Conservation (phyloP, 2,113 vertebrate genomes). For the Leptocoma aspasia region DNA sequence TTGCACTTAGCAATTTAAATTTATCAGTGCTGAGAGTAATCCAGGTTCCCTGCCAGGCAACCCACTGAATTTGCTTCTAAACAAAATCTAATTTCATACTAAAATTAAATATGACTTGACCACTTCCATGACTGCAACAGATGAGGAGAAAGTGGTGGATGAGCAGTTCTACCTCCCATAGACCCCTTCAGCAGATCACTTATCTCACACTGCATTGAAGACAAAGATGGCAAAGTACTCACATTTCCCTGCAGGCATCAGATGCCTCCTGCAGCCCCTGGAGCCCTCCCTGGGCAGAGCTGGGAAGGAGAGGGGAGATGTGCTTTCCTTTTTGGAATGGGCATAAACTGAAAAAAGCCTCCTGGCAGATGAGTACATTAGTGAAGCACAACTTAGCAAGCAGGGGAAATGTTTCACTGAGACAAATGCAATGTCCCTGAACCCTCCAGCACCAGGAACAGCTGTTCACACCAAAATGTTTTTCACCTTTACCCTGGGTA, state of each 20-base stretch:
- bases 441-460: not conserved
- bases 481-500: slow-evolving; percentile 23
- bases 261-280: not conserved
- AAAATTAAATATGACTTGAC: not conserved
- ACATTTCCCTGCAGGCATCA: not conserved
- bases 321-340: not conserved
- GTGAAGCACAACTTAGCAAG: slow-evolving; percentile 14
- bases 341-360: not conserved
- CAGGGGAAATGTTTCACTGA: slow-evolving; percentile 4
- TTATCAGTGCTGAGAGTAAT: not conserved
- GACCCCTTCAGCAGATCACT: not conserved
- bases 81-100: not conserved
- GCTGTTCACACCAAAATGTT: slow-evolving; percentile 9
- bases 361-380: slow-evolving; percentile 6
- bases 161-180: not conserved
- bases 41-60: not conserved
- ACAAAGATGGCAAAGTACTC: not conserved
- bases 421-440: not conserved
- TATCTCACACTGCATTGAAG: not conserved
- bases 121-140: not conserved
- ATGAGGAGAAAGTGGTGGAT: not conserved
- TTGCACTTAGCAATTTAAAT: not conserved
- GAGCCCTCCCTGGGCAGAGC: not conserved
- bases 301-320: not conserved
- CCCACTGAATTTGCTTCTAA: not conserved